Conservation (phyloP, 1,140 invertebrate species). For the Scaptomyza graminum region DNA sequence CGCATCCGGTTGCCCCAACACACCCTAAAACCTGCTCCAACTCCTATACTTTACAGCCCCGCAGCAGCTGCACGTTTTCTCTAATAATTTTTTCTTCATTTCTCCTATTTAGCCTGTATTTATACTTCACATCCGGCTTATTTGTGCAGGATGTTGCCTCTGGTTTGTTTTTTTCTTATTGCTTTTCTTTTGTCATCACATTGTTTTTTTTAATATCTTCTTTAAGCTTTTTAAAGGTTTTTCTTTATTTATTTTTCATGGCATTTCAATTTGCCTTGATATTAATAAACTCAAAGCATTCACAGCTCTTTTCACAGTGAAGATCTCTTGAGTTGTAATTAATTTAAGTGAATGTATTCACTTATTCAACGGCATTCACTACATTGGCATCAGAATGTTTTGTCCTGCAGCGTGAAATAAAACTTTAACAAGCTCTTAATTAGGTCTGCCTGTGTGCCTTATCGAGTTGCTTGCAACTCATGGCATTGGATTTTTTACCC, state of each 20-base stretch:
- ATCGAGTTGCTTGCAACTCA: constrained; percentile 1
- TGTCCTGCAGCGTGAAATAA: background rate
- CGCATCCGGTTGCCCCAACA: constrained; percentile 27
- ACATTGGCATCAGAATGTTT: background rate
- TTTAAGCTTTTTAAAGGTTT: constrained; percentile 15
- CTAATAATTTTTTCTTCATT: constrained; percentile 58
- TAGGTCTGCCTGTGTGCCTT: constrained; percentile 12
- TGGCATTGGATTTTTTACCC: background rate
- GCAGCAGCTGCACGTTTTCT: constrained; percentile 17
- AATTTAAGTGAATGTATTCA: constrained; percentile 29
- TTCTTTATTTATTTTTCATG: constrained; percentile 21
- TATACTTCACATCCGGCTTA: constrained; percentile 65
- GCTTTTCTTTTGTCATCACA: constrained; percentile 18
- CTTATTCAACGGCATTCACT: constrained; percentile 20
- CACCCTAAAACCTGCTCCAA: background rate
- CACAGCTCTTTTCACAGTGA: no score
- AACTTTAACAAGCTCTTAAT: constrained; percentile 42
- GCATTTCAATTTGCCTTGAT: constrained; percentile 6
- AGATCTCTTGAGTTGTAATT: constrained; percentile 14
- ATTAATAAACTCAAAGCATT: background rate
- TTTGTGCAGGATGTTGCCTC: constrained; percentile 61
- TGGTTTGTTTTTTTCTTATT: constrained; percentile 26
- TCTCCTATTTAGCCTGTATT: constrained; percentile 65
- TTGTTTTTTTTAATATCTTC: background rate
- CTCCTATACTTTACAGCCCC: background rate